Evolutionary conservation across 2,797 vertebrate genomes (phyloP), one percentile per base, ranked within the genome.

Genomic region (Pteropus rufus): DNA sequence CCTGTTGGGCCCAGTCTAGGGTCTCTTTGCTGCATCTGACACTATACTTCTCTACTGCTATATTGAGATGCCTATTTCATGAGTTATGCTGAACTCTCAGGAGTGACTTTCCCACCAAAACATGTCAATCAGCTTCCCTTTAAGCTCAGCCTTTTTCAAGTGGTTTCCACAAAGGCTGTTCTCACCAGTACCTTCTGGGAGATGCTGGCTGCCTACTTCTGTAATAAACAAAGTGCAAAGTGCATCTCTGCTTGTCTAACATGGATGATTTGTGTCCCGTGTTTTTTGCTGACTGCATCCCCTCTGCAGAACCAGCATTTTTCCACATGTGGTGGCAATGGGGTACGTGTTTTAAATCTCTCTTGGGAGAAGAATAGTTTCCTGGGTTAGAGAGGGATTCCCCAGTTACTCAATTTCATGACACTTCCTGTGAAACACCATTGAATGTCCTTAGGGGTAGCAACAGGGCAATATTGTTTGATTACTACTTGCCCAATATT

Each of bases 291-390:
- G 36, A 36, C 36, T 76, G 58, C 14, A 39, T 92, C 24, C 41
- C 58, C 69, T 93, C 69, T 69, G 56, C 19, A 67, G 49, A 36
- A 46, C 52, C 84, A 75, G 75, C 29, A 58, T 85, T 92, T 94
- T 81, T 79, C 52, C 69, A 16, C 31, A 79, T 24, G 26, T 64
- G 64, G 44, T 34, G 24, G 64, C 65, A 93, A 86, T 52, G 24
- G 6, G 21, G 89, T 85, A 72, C 72, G 23, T 72, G 56, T 72
- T 89, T 82, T 26, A 58, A 82, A 95, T 89, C 56, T 95, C 49
- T 96, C 44, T 44, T 36, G 79, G n/a, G 88, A 81, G 31, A 81
- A 80, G 10, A 95, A 73, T 67, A 52, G 62, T 92, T 93, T 90
- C n/a, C 69, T 77, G 36, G 60, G n/a, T 82, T 73, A 64, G 79